A percentile compares a stretch with the other conserved stretches of the same genome.
Evolutionary conservation across 2,888 invertebrate genomes (phyloP).

Genomic region (Eristalis intricaria): DNA sequence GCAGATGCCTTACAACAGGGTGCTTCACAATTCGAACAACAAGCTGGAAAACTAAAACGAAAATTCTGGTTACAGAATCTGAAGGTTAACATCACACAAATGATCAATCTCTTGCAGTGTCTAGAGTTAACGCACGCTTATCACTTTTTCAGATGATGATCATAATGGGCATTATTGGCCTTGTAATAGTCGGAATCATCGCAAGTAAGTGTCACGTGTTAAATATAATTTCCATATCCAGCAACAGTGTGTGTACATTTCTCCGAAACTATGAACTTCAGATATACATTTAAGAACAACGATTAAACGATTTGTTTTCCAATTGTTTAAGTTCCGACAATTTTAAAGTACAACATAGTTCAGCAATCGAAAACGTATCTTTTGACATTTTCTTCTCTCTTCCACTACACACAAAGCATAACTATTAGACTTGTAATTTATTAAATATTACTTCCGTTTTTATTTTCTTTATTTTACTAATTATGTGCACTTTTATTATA

Average conservation of each 20-base stretch:
- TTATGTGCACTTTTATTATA: conserved; percentile 35
- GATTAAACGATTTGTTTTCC: neutral
- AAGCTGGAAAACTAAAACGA: conserved; percentile 97
- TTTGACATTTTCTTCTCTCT: neutral
- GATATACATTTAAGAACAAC: neutral
- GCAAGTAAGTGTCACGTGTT: conserved; percentile 87
- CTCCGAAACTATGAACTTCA: neutral
- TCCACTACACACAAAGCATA: conserved; percentile 20
- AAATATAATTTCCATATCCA: neutral
- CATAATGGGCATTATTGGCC: conserved; percentile 92
- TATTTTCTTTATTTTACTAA: neutral
- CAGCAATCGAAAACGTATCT: neutral
- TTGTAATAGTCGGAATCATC: conserved; percentile 91
- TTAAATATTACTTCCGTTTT: neutral
- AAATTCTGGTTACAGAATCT: conserved; percentile 99
- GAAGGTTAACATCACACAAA: conserved; percentile 84
- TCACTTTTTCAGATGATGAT: conserved; percentile 89
- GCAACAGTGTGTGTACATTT: conserved; percentile 10
- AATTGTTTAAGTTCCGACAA: neutral
- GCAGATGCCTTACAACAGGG: conserved; percentile 97
- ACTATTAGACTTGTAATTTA: neutral
- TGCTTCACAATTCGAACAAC: conserved; percentile 97
- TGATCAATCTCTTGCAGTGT: neutral
- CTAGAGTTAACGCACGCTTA: neutral
- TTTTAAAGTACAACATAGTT: neutral